These are phyloP conservation scores for Lepisosteus osseus DNA, from an alignment of 2,113 vertebrate genomes.

Conservation along the genomic window DNA sequence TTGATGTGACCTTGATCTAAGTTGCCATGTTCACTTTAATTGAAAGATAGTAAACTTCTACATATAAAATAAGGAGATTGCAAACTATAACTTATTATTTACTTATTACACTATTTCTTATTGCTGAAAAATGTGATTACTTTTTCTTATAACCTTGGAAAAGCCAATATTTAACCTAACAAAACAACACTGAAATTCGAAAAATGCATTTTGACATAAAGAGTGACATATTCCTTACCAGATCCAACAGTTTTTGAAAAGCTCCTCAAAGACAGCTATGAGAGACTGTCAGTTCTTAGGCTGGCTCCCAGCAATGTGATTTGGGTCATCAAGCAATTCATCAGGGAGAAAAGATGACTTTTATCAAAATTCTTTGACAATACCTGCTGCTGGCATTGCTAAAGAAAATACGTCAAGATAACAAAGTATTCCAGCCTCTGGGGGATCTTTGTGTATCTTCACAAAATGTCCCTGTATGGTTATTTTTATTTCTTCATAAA, in stretches of 20 bases:
- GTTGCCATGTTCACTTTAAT: no score
- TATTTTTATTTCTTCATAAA: no score
- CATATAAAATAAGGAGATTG: no score
- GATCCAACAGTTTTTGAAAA: constrained; percentile 1
- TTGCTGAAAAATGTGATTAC: no score
- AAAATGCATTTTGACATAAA: constrained; percentile 7
- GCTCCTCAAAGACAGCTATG: neutral
- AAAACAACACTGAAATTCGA: neutral
- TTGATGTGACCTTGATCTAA: no score
- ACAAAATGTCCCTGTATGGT: neutral
- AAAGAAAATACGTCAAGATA: neutral
- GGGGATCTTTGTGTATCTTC: neutral
- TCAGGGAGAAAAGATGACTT: neutral
- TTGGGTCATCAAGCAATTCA: constrained; percentile 10
- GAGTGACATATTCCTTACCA: neutral
- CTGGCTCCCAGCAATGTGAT: constrained; percentile 5
- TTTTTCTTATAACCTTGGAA: no score
- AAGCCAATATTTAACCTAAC: no score
- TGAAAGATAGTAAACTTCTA: no score
- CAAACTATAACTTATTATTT: no score
- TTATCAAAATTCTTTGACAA: constrained; percentile 10
- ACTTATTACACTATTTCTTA: no score
- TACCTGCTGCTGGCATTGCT: neutral
- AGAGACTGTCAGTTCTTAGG: neutral
- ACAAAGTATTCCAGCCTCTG: neutral